Percentiles rank a stretch among this genome's conserved stretches.
Evolutionary conservation across 2,797 vertebrate species (phyloP).

Genomic region (Naso thynnoides): DNA sequence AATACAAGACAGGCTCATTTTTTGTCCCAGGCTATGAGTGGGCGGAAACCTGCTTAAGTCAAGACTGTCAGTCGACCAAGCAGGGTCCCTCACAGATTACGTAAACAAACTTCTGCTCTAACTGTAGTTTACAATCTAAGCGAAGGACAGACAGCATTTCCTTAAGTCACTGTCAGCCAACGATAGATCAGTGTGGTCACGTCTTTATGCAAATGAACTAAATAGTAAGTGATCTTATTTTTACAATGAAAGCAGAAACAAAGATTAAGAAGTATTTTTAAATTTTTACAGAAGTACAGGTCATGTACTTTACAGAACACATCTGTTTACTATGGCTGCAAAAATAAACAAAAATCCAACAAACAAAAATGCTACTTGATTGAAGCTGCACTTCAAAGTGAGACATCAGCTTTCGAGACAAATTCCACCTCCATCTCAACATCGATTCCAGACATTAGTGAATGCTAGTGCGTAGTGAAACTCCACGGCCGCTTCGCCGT

Average conservation of each 20-base stretch:
- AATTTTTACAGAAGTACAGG: neutral
- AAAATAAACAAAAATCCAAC: too few species aligned
- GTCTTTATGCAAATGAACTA: neutral
- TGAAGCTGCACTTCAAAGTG: neutral
- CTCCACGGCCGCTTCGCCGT: neutral
- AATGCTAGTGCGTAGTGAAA: too few species aligned
- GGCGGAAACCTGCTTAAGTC: neutral
- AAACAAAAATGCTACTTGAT: neutral
- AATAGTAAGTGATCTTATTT: neutral
- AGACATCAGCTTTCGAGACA: neutral
- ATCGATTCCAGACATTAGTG: neutral
- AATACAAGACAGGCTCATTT: neutral
- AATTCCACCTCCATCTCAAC: neutral
- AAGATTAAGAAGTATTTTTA: too few species aligned
- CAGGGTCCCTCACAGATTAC: neutral
- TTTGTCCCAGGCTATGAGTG: neutral
- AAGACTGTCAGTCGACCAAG: neutral
- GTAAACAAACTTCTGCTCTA: neutral
- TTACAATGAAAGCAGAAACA: neutral
- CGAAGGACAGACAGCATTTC: neutral
- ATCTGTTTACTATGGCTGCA: too few species aligned
- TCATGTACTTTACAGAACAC: neutral
- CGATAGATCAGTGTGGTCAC: neutral
- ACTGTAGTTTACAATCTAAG: neutral
- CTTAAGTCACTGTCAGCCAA: neutral